A percentile compares a stretch with the other conserved stretches of the same genome.
phyloP scores from a whole-genome alignment of 2,888 invertebrate species.

The Apocheima hispidaria region DNA sequence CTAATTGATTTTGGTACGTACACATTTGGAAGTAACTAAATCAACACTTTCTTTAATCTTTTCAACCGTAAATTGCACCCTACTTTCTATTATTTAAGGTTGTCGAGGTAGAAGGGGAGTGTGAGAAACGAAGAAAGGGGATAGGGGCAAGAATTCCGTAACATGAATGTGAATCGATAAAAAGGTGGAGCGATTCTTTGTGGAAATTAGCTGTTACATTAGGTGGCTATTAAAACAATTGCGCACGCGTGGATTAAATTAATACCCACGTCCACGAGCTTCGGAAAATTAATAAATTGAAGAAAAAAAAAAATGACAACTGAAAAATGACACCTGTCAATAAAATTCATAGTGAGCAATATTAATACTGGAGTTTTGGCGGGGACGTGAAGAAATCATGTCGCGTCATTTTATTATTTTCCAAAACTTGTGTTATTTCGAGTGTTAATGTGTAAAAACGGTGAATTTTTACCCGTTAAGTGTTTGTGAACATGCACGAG shows the following conservation, averaged over 20 bases:
- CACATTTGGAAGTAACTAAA: not conserved
- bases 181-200: constrained; percentile 39
- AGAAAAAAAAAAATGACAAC: no score
- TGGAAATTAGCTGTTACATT: constrained; percentile 44
- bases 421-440: no score
- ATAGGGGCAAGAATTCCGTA: constrained; percentile 30
- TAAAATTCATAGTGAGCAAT: not conserved
- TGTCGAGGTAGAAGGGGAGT: not conserved
- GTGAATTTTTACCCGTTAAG: no score
- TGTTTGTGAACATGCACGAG: no score
- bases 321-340: not conserved
- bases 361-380: not conserved
- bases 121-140: not conserved
- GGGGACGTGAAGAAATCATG: no score
- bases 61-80: constrained; percentile 12
- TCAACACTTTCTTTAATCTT: constrained; percentile 1
- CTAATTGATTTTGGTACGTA: no score
- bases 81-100: constrained; percentile 1
- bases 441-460: no score
- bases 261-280: not conserved
- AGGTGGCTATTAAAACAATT: constrained; percentile 27
- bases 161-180: constrained; percentile 41
- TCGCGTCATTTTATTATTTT: no score
- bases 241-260: constrained; percentile 4
- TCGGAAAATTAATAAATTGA: no score